These are phyloP conservation scores for Philereme vetulata DNA, from an alignment of 2,888 invertebrate species.

Conservation along the genomic window DNA sequence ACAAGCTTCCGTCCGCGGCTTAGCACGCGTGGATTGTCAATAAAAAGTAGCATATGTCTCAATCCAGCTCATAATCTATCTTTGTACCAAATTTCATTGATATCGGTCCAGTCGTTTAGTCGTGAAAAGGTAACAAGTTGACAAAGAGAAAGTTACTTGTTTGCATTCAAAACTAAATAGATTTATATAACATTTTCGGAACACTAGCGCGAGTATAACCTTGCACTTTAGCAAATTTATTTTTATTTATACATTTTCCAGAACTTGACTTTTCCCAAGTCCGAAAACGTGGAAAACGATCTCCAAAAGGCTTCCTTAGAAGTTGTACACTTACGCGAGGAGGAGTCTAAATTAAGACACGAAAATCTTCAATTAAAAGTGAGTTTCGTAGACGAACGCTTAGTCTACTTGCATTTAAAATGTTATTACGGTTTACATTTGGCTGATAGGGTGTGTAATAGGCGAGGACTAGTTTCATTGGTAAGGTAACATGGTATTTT, in stretches of 20 bases:
- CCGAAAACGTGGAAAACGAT: conserved; percentile 71
- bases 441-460: conserved; percentile 1
- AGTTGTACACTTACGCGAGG: conserved; percentile 90
- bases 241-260: conserved; percentile 54
- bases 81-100: too few relatives aligned
- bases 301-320: conserved; percentile 89
- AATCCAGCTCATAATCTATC: too few relatives aligned
- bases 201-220: too few relatives aligned
- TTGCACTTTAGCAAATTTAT: too few relatives aligned
- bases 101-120: too few relatives aligned
- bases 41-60: too few relatives aligned
- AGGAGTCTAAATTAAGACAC: conserved; percentile 90
- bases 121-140: too few relatives aligned
- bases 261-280: conserved; percentile 65
- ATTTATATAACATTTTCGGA: too few relatives aligned
- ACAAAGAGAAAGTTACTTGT: too few relatives aligned
- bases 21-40: too few relatives aligned
- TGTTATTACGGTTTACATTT: conserved; percentile 6
- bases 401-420: conserved; percentile 8
- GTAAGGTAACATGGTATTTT: conserved; percentile 5
- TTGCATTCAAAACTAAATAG: too few relatives aligned
- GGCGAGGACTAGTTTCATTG: conserved; percentile 4
- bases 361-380: conserved; percentile 94
- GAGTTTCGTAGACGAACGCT: conserved; percentile 51
- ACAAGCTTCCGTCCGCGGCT: too few relatives aligned